These are phyloP conservation scores for Lagodon rhomboides DNA, from an alignment of 2,797 vertebrate genomes.

Conservation along the genomic window DNA sequence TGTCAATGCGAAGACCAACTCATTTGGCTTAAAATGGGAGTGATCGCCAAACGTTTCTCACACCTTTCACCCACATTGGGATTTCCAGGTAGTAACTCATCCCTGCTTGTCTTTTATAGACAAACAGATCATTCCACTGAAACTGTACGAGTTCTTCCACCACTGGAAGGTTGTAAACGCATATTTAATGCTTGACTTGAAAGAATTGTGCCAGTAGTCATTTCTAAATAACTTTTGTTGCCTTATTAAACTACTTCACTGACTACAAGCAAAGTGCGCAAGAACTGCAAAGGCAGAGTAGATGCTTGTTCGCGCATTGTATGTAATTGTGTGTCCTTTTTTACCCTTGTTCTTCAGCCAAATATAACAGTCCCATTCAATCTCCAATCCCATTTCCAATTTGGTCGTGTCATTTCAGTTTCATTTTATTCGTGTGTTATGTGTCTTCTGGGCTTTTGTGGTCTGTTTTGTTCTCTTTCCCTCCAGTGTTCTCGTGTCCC, in stretches of 20 bases:
- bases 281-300: background rate
- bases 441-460: too few relatives aligned
- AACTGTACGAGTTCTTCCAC: conserved; percentile 5
- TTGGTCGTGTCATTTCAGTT: too few relatives aligned
- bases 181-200: conserved; percentile 4
- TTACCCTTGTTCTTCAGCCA: too few relatives aligned
- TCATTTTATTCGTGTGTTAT: too few relatives aligned
- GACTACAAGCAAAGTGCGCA: too few relatives aligned
- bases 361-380: too few relatives aligned
- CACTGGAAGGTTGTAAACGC: background rate
- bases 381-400: too few relatives aligned
- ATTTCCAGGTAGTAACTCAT: conserved; percentile 10
- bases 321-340: background rate
- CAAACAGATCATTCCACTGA: conserved; percentile 2
- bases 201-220: background rate
- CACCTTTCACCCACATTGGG: background rate
- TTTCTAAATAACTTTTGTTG: background rate
- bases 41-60: background rate
- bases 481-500: too few relatives aligned
- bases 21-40: background rate
- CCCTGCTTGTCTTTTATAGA: conserved; percentile 15
- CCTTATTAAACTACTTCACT: background rate
- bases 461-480: too few relatives aligned
- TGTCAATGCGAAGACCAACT: background rate
- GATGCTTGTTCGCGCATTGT: background rate